Evolutionary conservation across 2,797 vertebrate species (phyloP).

Genomic region (Meriones psammophilus): DNA sequence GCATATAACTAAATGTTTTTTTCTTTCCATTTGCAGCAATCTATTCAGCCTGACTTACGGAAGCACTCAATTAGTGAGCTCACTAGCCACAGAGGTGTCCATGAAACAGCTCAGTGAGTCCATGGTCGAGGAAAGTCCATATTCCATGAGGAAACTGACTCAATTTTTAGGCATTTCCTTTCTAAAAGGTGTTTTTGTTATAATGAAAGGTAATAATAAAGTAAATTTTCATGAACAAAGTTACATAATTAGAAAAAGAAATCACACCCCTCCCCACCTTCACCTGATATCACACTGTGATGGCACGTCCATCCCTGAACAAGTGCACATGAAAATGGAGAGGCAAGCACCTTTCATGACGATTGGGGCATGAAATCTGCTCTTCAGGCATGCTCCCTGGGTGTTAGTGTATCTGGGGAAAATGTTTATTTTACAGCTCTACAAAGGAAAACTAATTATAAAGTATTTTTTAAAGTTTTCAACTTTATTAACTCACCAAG

Average conservation of each 20-base stretch:
- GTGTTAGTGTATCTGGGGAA: neutral
- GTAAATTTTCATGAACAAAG: slow-evolving; percentile 29
- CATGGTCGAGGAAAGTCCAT: neutral
- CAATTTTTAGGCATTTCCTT: neutral
- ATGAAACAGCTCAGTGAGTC: neutral
- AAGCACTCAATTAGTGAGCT: neutral
- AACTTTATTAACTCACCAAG: slow-evolving; percentile 1
- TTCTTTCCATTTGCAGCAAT: neutral
- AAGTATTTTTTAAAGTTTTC: neutral
- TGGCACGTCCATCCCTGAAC: neutral
- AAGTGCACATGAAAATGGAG: neutral
- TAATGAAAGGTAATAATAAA: slow-evolving; percentile 5
- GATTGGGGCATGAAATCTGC: neutral
- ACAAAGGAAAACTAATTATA: slow-evolving; percentile 1
- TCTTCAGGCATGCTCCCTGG: too few species aligned
- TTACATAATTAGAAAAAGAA: neutral
- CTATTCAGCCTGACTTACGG: neutral
- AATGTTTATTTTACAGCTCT: neutral
- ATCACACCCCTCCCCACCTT: neutral
- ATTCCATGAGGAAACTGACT: neutral
- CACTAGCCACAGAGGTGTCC: neutral
- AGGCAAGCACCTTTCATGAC: neutral
- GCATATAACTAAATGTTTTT: neutral
- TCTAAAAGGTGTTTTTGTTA: slow-evolving; percentile 7
- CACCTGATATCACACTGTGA: neutral